phyloP scores from a whole-genome alignment of 2,888 invertebrate genomes.

The Rotaria sp. region DNA sequence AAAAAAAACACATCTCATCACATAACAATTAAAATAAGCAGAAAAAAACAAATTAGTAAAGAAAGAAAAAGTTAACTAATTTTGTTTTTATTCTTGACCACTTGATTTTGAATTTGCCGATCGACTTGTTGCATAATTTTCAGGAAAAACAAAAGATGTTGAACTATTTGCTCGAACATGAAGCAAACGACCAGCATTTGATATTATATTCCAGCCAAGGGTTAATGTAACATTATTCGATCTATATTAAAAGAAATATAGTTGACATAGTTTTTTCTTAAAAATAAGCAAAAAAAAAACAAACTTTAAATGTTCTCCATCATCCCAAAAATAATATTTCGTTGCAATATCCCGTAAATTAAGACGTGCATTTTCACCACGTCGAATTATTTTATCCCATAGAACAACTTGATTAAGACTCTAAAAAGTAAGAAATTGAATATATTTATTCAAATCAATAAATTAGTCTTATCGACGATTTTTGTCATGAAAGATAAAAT shows the following conservation, averaged over 20 bases:
- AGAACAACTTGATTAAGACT: slow-evolving; percentile 69
- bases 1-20: not conserved
- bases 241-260: slow-evolving; percentile 63
- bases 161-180: slow-evolving; percentile 71
- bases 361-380: slow-evolving; percentile 84
- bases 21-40: slow-evolving; percentile 12
- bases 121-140: slow-evolving; percentile 32
- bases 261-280: not conserved
- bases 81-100: not conserved
- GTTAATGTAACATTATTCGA: slow-evolving; percentile 87
- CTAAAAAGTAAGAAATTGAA: slow-evolving; percentile 53
- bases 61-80: not conserved
- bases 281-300: not conserved
- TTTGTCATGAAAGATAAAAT: too few relatives aligned
- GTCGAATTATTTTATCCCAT: slow-evolving; percentile 93
- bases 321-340: slow-evolving; percentile 99
- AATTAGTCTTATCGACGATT: too few relatives aligned
- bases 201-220: slow-evolving; percentile 95
- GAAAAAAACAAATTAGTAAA: not conserved
- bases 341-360: slow-evolving; percentile 89
- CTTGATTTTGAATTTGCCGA: not conserved
- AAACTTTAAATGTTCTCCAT: slow-evolving; percentile 88
- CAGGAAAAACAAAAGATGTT: slow-evolving; percentile 34
- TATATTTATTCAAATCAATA: too few relatives aligned
- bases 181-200: slow-evolving; percentile 89